Base-by-base conservation (phyloP, 2,888 invertebrate species). In the Drosophila melanocephala region DNA sequence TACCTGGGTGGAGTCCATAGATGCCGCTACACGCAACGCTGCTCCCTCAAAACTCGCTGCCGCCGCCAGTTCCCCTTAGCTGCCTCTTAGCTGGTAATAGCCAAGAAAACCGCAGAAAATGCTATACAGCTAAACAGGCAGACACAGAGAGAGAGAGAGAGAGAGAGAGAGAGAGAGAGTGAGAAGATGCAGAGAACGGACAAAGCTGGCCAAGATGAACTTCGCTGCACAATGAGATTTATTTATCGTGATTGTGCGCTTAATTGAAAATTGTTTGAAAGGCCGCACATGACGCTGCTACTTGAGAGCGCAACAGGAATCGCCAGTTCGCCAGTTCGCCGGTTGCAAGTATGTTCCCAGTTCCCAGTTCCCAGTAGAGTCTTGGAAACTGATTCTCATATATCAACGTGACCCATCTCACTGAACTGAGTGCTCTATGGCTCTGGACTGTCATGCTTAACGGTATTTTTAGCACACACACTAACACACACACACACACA, bases 231-330 rank as follows among this genome's bases (percentile, higher is more conserved):
- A 90, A 79, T 84, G 84, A 90, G 87, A 87, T 89, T 90, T 87
- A 90, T 90, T 89, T 89, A 84, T 83, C 91, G 87, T 78, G 91
- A 90, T 89, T 89, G 84, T 83, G 80, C 68, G 84, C 84, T 91
- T 91, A 89, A 88, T 90, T 87, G 85, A 87, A 90, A 90, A 87
- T 88, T 90, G 87, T 88, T 90, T 88, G 89, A 77, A 69, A 75
- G 81, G 67, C 70, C 73, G 65, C 76, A 73, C 71, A 72, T 75
- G 74, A 77, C 62, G 74, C 44, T 57, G 71, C 79, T 74, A 74
- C 79, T 74, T 84, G 76, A 57, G 83, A 81, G 70, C 75, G 78
- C 88, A 89, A 86, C 85, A 86, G 90, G 90, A 87, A 72, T 65
- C 77, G 35, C 33, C 39, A 37, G 47, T 44, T 42, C 4, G 33